phyloP scores from a whole-genome alignment of 2,797 vertebrate species.

The Decapterus maruadsi region DNA sequence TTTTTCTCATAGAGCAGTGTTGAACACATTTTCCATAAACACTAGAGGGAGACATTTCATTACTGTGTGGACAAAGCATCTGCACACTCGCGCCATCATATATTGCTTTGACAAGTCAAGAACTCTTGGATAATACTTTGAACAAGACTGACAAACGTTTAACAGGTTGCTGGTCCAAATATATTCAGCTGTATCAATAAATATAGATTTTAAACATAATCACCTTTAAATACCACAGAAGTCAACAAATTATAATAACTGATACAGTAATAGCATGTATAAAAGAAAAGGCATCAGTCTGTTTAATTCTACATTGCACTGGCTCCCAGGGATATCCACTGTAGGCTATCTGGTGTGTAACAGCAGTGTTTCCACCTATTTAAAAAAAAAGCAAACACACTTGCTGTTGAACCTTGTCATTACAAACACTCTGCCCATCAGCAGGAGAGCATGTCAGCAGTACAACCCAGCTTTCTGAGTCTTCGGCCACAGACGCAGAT shows the following conservation, averaged over 20 bases:
- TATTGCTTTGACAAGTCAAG: slow-evolving; percentile 32
- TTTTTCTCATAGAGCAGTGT: slow-evolving; percentile 24
- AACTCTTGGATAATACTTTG: slow-evolving; percentile 32
- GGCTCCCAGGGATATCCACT: slow-evolving; percentile 79
- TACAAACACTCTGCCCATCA: slow-evolving; percentile 66
- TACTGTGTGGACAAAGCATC: slow-evolving; percentile 42
- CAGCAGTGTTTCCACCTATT: slow-evolving; percentile 73
- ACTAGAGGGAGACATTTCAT: slow-evolving; percentile 80
- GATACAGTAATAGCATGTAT: slow-evolving; percentile 70
- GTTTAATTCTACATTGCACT: slow-evolving; percentile 84
- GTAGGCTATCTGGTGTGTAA: slow-evolving; percentile 69
- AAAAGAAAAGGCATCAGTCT: slow-evolving; percentile 72
- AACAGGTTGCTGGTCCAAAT: slow-evolving; percentile 62
- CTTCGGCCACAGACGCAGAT: slow-evolving; percentile 66
- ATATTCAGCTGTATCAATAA: slow-evolving; percentile 79
- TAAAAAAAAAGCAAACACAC: slow-evolving; percentile 54
- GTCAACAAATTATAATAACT: slow-evolving; percentile 70
- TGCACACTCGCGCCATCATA: slow-evolving; percentile 44
- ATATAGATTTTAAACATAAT: slow-evolving; percentile 78
- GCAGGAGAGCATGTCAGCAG: slow-evolving; percentile 65
- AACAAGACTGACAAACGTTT: slow-evolving; percentile 51
- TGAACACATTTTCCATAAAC: slow-evolving; percentile 50
- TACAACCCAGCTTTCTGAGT: slow-evolving; percentile 76
- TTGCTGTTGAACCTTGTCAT: slow-evolving; percentile 70
- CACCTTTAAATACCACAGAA: slow-evolving; percentile 78